Base-by-base conservation (phyloP, 2,113 vertebrate species). In the Danio rerio region DNA sequence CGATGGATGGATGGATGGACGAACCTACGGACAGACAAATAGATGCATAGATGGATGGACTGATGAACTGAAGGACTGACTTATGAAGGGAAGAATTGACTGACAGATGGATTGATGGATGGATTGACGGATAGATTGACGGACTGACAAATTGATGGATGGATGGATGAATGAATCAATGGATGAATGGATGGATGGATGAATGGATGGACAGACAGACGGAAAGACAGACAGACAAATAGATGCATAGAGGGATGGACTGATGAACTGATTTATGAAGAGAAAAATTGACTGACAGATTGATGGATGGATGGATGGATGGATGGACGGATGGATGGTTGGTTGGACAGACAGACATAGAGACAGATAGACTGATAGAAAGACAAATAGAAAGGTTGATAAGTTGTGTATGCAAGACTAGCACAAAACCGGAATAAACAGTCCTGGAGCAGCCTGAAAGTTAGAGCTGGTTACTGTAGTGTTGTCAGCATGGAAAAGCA, bases 121-220 rank as follows among this genome's bases (percentile, higher is more conserved):
- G 18, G 8, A 59, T 0, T 9, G 56, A 59, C 0, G 10, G n/a
- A 20, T 2, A 5, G n/a, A 20, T 0, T 9, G 56, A 59, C 0
- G 9, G 56, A 31, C 3, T 1, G 3, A 31, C 3, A 3, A 3
- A 31, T 31, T 31, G 31, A 31, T 3, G 31, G 31, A 31, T 31
- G 31, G 31, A 61, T 0, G 21, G 9, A 31, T 31, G 31, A 31
- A 31, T 31, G 31, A 3, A 31, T 31, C 3, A 3, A 31, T 3
- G 31, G 31, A 31, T 31, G 31, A 3, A 61, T 0, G 21, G 9
- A 61, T 0, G 20, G 58, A 59, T 0, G 10, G 18, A 59, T 0
- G 20, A n/a, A 59, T 0, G 21, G 58, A 61, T 0, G 11, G 58
- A 61, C 0, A 20, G 9, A 21, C 0, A 21, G 9, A 21, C 0